These are phyloP conservation scores for Brachirus orientalis DNA, from an alignment of 2,113 vertebrate species.

Conservation along the genomic window DNA sequence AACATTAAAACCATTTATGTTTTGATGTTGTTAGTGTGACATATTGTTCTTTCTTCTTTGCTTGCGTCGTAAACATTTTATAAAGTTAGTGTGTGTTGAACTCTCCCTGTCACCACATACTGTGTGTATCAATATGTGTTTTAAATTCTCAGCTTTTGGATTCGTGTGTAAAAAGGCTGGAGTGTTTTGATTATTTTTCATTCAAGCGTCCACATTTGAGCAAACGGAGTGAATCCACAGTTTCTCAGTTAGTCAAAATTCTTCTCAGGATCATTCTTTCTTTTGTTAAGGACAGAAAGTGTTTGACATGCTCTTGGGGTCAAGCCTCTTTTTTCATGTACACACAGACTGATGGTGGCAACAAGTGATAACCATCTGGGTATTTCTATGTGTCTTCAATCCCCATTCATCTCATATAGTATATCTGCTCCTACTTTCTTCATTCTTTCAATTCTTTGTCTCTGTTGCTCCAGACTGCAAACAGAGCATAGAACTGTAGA, in stretches of 20 bases:
- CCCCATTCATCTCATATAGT: constrained; percentile 19
- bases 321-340: constrained; percentile 10
- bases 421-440: constrained; percentile 2
- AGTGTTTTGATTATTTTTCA: neutral
- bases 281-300: neutral
- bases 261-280: neutral
- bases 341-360: constrained; percentile 23
- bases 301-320: neutral
- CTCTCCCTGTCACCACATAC: too few relatives aligned
- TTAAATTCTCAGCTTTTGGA: too few relatives aligned
- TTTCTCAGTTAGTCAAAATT: neutral
- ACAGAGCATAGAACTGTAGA: constrained; percentile 25
- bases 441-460: constrained; percentile 12
- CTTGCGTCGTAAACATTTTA: too few relatives aligned
- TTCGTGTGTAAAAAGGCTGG: neutral
- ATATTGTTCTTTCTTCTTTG: too few relatives aligned
- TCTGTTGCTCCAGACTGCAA: constrained; percentile 10
- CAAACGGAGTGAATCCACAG: too few relatives aligned
- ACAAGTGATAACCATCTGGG: constrained; percentile 34
- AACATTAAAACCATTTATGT: too few relatives aligned
- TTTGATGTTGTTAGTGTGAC: too few relatives aligned
- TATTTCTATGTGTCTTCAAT: constrained; percentile 16
- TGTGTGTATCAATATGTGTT: too few relatives aligned
- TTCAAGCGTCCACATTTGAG: too few relatives aligned
- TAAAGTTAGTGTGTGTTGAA: too few relatives aligned